Evolutionary conservation across 2,888 invertebrate genomes (phyloP).

Genomic region (Aphodius granarius): DNA sequence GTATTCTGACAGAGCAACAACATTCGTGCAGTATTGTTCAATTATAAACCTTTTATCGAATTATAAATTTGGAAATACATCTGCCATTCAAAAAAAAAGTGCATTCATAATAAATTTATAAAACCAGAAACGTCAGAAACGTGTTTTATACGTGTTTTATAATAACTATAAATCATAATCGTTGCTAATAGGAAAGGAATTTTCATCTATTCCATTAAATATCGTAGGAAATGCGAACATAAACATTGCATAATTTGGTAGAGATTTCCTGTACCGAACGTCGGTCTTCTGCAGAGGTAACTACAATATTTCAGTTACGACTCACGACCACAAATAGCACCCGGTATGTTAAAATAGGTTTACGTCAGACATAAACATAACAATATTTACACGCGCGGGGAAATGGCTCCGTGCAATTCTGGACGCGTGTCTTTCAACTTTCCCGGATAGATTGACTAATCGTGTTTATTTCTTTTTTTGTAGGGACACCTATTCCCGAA

Average conservation of each 20-base stretch:
- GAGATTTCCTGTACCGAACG: background rate
- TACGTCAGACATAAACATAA: slow-evolving; percentile 15
- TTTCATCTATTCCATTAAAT: background rate
- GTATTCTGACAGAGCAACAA: too few species aligned
- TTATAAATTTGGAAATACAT: too few species aligned
- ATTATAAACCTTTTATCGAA: too few species aligned
- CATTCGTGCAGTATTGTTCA: too few species aligned
- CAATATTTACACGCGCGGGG: background rate
- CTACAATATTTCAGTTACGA: background rate
- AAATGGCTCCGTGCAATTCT: background rate
- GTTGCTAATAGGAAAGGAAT: background rate
- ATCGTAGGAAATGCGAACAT: background rate
- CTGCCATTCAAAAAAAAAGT: too few species aligned
- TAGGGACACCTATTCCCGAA: slow-evolving; percentile 42
- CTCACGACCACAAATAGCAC: background rate
- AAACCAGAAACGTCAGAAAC: too few species aligned
- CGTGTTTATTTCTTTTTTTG: slow-evolving; percentile 28
- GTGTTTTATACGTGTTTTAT: too few species aligned
- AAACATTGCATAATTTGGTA: background rate
- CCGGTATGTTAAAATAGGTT: background rate
- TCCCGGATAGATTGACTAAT: background rate
- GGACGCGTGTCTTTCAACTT: background rate
- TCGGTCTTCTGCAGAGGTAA: background rate
- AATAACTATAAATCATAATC: background rate
- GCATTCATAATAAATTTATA: too few species aligned